These are phyloP conservation scores for Epirrita christyi DNA, from an alignment of 2,888 invertebrate genomes.

Conservation along the genomic window DNA sequence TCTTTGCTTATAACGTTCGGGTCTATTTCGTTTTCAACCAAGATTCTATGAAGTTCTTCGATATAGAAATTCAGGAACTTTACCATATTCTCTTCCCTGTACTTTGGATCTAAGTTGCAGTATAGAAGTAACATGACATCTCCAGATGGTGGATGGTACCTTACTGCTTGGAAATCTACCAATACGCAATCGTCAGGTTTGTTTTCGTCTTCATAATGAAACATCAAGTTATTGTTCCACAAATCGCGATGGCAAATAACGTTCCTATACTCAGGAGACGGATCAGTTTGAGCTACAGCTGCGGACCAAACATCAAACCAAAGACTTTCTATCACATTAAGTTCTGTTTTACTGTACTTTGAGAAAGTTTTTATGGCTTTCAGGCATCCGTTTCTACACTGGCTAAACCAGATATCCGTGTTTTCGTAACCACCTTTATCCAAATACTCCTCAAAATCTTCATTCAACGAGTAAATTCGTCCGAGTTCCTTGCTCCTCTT, in stretches of 20 bases:
- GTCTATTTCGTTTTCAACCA: constrained; percentile 65
- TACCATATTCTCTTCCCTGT: constrained; percentile 76
- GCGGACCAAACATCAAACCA: constrained; percentile 64
- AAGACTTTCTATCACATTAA: constrained; percentile 51
- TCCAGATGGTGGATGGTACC: constrained; percentile 87
- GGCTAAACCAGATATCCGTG: constrained; percentile 61
- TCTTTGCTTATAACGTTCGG: constrained; percentile 68
- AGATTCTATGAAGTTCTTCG: constrained; percentile 66
- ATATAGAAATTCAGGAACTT: constrained; percentile 85
- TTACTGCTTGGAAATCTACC: constrained; percentile 88
- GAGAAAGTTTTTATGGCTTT: constrained; percentile 63
- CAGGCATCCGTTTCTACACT: constrained; percentile 68
- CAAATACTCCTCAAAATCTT: constrained; percentile 56
- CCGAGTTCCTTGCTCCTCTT: constrained; percentile 57
- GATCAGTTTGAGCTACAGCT: constrained; percentile 55
- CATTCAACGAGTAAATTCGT: constrained; percentile 53
- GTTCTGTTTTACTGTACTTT: constrained; percentile 51
- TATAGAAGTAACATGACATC: constrained; percentile 85
- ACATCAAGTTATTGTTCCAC: constrained; percentile 87
- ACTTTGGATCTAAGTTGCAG: constrained; percentile 77
- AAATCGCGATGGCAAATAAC: constrained; percentile 86
- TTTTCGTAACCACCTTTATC: constrained; percentile 59
- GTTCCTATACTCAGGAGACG: constrained; percentile 66
- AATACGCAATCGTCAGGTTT: constrained; percentile 84
- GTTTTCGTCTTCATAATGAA: constrained; percentile 63